Percentiles rank a stretch among this genome's conserved stretches.
These are phyloP conservation scores for Drosophila mettleri DNA, from an alignment of 2,888 invertebrate species.

Conservation along the genomic window DNA sequence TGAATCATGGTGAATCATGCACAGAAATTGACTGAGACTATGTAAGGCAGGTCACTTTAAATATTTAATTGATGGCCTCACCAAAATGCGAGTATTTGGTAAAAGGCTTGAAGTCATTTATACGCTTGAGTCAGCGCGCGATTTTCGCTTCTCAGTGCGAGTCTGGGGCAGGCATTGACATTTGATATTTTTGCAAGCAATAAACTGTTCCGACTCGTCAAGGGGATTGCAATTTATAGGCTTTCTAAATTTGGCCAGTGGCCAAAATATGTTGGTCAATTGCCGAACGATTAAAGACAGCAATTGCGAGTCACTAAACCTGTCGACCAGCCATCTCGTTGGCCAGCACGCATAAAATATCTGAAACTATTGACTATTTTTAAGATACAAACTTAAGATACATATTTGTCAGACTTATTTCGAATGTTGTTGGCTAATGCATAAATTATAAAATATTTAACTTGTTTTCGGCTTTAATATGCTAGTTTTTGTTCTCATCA, in stretches of 20 bases:
- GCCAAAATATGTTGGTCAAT: constrained; percentile 35
- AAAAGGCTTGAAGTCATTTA: constrained; percentile 19
- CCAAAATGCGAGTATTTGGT: constrained; percentile 13
- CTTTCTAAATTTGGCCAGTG: constrained; percentile 72
- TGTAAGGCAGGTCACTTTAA: constrained; percentile 55
- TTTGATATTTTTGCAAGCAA: constrained; percentile 63
- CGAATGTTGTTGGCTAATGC: constrained; percentile 59
- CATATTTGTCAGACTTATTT: constrained; percentile 63
- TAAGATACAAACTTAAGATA: constrained; percentile 39
- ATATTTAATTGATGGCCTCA: constrained; percentile 49
- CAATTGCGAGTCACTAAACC: constrained; percentile 21
- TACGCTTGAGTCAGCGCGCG: constrained; percentile 32
- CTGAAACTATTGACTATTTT: constrained; percentile 37
- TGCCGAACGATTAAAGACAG: constrained; percentile 10
- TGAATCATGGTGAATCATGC: constrained; percentile 42
- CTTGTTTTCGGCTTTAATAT: constrained; percentile 59
- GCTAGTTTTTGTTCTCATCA: constrained; percentile 67
- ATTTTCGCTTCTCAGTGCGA: constrained; percentile 2
- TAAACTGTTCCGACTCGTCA: constrained; percentile 20
- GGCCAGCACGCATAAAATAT: constrained; percentile 28
- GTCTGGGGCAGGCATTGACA: constrained; percentile 64
- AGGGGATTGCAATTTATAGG: constrained; percentile 51
- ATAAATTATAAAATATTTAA: constrained; percentile 68
- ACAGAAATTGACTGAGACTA: constrained; percentile 18
- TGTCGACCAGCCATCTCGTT: background rate